Conservation (phyloP, 2,797 vertebrate genomes). For the Parotocinclus haroldoi region DNA sequence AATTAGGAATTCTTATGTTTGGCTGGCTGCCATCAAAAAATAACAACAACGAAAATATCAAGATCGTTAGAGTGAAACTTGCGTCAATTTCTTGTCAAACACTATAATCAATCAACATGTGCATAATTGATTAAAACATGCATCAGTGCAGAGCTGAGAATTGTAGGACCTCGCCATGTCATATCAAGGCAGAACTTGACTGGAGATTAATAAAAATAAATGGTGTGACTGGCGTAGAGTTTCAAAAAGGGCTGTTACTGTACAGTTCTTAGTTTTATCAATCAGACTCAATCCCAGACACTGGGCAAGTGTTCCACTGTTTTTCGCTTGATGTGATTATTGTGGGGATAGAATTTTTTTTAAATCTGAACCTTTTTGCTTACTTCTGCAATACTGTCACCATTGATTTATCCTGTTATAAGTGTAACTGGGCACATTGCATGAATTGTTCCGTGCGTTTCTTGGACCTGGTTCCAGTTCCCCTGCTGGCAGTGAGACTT, state of each 20-base stretch:
- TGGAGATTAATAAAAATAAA: too few species aligned
- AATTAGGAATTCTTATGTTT: neutral
- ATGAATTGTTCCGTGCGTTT: neutral
- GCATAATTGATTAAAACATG: neutral
- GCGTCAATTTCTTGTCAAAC: too few species aligned
- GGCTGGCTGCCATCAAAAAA: neutral
- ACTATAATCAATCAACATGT: too few species aligned
- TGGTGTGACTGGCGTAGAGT: too few species aligned
- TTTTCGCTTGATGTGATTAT: neutral
- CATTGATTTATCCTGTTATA: neutral
- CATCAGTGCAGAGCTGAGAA: too few species aligned
- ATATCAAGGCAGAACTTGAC: too few species aligned
- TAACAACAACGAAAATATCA: neutral
- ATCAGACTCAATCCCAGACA: neutral
- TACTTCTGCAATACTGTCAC: neutral
- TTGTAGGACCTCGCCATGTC: too few species aligned
- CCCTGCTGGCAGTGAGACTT: neutral
- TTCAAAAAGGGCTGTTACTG: too few species aligned
- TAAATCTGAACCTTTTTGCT: neutral
- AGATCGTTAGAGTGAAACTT: neutral
- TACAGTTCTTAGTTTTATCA: too few species aligned
- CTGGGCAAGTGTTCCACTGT: conserved; percentile 26
- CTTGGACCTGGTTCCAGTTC: neutral
- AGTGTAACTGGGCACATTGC: neutral
- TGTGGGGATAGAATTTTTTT: neutral